Percentiles rank a stretch among this genome's conserved stretches.
Evolutionary conservation across 2,888 invertebrate species (phyloP).

Genomic region (Caenorhabditis afra): DNA sequence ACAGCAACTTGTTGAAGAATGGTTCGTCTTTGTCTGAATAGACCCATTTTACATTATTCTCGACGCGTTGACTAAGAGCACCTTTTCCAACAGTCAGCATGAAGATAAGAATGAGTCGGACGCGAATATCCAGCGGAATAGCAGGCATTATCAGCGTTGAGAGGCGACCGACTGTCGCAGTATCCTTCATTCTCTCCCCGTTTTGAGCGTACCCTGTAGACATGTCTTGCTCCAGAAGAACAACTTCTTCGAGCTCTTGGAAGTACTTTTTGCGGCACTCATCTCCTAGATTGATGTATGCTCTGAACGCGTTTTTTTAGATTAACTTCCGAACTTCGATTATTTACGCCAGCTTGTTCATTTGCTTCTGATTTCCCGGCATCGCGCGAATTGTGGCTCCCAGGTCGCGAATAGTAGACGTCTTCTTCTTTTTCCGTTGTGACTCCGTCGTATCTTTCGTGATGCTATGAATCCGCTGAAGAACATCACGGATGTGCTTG

Average conservation of each 20-base stretch:
- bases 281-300: constrained; percentile 28
- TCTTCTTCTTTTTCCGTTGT: not conserved
- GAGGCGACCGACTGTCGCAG: constrained; percentile 11
- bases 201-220: constrained; percentile 39
- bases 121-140: constrained; percentile 17
- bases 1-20: constrained; percentile 20
- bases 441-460: constrained; percentile 15
- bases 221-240: constrained; percentile 51
- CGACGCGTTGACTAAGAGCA: not conserved
- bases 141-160: constrained; percentile 25
- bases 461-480: constrained; percentile 8
- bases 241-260: constrained; percentile 19
- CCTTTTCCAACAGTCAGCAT: constrained; percentile 37
- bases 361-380: constrained; percentile 23
- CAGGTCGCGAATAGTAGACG: not conserved
- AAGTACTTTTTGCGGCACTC: constrained; percentile 20
- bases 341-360: constrained; percentile 10
- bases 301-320: not conserved
- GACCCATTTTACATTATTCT: too few species aligned
- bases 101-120: constrained; percentile 49
- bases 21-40: constrained; percentile 43
- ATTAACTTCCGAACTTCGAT: not conserved
- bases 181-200: constrained; percentile 21
- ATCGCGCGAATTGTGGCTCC: constrained; percentile 24
- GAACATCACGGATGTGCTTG: constrained; percentile 29